Evolutionary conservation across 2,888 invertebrate genomes (phyloP).

Genomic region (Amphipyra berbera): DNA sequence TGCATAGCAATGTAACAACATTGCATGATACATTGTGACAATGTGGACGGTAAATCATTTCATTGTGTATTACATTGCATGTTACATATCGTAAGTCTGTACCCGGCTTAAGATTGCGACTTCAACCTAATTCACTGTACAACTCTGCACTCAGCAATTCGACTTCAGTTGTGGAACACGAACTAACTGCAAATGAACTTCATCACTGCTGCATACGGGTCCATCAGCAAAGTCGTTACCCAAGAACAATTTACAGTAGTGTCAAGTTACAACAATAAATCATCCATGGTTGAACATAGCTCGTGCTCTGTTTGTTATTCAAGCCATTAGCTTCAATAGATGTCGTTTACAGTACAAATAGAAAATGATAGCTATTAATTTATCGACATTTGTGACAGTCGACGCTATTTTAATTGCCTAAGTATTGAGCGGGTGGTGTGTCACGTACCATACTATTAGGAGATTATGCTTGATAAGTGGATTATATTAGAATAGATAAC

Average conservation of each 20-base stretch:
- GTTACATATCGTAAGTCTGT: too few species aligned
- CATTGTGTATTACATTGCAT: too few species aligned
- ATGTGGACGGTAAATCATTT: too few species aligned
- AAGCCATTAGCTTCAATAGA: constrained; percentile 54
- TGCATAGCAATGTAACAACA: too few species aligned
- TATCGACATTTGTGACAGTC: constrained; percentile 38
- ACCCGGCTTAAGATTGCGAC: constrained; percentile 8
- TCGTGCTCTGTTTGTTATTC: constrained; percentile 50
- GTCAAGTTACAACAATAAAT: constrained; percentile 42
- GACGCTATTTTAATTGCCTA: constrained; percentile 32
- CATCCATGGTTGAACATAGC: constrained; percentile 35
- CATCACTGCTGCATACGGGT: constrained; percentile 9
- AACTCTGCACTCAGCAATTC: constrained; percentile 7
- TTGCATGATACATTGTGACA: too few species aligned
- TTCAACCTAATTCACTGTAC: constrained; percentile 25
- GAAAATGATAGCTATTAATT: constrained; percentile 33
- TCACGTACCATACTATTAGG: constrained; percentile 14
- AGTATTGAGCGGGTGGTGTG: constrained; percentile 16
- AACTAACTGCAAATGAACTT: constrained; percentile 35
- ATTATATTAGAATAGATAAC: constrained; percentile 23
- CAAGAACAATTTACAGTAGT: constrained; percentile 20
- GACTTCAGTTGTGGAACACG: constrained; percentile 9
- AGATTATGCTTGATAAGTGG: constrained; percentile 12
- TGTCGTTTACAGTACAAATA: constrained; percentile 40
- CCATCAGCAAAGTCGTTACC: constrained; percentile 11